Evolutionary conservation across 2,797 vertebrate species (phyloP).

Genomic region (Delichon dasypus): DNA sequence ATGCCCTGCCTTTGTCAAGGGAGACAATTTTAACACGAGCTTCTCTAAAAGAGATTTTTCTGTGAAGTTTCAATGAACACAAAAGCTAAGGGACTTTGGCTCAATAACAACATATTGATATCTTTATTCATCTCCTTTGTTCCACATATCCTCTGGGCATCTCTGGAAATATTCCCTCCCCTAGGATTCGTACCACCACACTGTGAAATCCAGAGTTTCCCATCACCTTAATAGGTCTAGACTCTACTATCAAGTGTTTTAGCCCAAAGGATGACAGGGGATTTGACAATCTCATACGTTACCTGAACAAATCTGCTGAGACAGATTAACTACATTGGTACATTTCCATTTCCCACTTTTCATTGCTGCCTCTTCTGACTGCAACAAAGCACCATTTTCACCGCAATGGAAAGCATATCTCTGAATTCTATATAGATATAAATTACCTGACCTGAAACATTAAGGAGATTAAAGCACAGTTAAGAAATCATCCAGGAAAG

Average conservation of each 20-base stretch:
- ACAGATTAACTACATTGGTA: neutral
- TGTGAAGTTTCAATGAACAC: neutral
- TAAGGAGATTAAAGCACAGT: neutral
- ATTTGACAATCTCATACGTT: constrained; percentile 46
- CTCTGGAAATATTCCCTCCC: neutral
- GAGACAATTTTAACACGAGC: neutral
- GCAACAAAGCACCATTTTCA: neutral
- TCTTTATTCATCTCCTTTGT: constrained; percentile 12
- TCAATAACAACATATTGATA: neutral
- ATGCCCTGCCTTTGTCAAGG: neutral
- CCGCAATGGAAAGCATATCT: neutral
- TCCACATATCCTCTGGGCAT: constrained; percentile 8
- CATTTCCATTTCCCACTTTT: neutral
- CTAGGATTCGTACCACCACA: neutral
- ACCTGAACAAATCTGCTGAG: constrained; percentile 8
- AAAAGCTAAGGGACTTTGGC: neutral
- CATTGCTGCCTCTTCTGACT: neutral
- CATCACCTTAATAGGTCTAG: constrained; percentile 11
- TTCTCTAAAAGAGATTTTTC: neutral
- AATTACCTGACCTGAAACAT: neutral
- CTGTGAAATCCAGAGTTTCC: neutral
- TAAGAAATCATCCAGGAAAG: neutral
- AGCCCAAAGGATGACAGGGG: constrained; percentile 31
- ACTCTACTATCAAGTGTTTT: constrained; percentile 24
- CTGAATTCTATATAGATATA: neutral